These are phyloP conservation scores for Mycalesis mineus DNA, from an alignment of 2,888 invertebrate species.

Conservation along the genomic window DNA sequence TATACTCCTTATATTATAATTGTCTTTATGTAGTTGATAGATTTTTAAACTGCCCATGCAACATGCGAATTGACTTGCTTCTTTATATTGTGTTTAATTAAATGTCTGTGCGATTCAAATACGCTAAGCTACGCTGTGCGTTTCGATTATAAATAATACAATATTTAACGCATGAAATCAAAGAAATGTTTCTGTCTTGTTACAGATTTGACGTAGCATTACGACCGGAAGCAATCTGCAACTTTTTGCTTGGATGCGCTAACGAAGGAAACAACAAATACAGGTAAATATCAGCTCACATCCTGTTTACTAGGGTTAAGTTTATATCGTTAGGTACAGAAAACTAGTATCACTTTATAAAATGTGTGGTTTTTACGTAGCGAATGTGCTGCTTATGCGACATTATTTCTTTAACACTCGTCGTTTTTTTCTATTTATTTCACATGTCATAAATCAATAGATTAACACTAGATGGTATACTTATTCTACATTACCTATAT, in stretches of 20 bases:
- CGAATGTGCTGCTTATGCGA: conserved; percentile 5
- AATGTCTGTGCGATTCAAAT: conserved; percentile 22
- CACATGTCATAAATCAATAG: background rate
- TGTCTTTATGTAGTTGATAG: conserved; percentile 23
- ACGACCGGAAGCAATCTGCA: background rate
- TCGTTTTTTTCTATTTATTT: background rate
- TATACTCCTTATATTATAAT: conserved; percentile 20
- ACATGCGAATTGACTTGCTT: conserved; percentile 36
- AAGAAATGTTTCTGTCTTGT: conserved; percentile 43
- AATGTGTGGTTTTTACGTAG: background rate
- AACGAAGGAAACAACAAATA: background rate
- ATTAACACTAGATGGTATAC: background rate
- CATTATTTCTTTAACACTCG: background rate
- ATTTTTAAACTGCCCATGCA: conserved; percentile 32
- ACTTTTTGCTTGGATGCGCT: background rate
- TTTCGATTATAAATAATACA: background rate
- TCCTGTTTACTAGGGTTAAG: background rate
- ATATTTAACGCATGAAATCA: conserved; percentile 28
- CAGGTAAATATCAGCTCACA: conserved; percentile 23
- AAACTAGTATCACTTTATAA: background rate
- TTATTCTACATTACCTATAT: background rate
- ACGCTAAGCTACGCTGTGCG: conserved; percentile 41
- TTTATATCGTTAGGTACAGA: background rate
- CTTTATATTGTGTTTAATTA: conserved; percentile 15
- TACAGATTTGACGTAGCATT: conserved; percentile 29